These are phyloP conservation scores for Drosophila nigromelanica DNA, from an alignment of 1,140 invertebrate genomes.

Conservation along the genomic window DNA sequence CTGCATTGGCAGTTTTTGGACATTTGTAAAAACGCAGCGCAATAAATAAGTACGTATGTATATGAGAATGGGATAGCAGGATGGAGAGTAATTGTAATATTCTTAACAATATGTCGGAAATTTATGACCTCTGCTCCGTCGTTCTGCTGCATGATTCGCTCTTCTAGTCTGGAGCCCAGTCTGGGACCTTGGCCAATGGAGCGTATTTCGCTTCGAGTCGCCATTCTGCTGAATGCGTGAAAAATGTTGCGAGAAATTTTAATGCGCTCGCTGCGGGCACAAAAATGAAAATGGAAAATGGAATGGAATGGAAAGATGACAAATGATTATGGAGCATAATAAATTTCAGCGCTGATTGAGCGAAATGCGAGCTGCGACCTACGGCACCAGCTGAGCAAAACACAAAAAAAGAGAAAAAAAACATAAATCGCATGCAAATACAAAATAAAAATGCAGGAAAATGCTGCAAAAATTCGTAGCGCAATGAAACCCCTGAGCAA, in stretches of 20 bases:
- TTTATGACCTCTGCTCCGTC: slow-evolving; percentile 62
- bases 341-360: slow-evolving; percentile 77
- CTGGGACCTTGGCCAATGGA: slow-evolving; percentile 36
- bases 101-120: slow-evolving; percentile 77
- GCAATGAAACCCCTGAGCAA: slow-evolving; percentile 16
- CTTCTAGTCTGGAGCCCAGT: slow-evolving; percentile 8
- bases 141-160: slow-evolving; percentile 18
- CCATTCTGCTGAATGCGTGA: slow-evolving; percentile 73
- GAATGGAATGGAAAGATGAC: slow-evolving; percentile 68
- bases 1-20: slow-evolving; percentile 21
- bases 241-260: slow-evolving; percentile 80
- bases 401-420: slow-evolving; percentile 5
- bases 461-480: slow-evolving; percentile 22
- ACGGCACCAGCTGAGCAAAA: slow-evolving; percentile 25
- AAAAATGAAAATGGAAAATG: slow-evolving; percentile 64
- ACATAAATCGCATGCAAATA: slow-evolving; percentile 45
- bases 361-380: slow-evolving; percentile 52
- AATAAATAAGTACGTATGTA: slow-evolving; percentile 28
- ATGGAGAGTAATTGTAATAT: slow-evolving; percentile 69
- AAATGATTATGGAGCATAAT: slow-evolving; percentile 80
- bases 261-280: slow-evolving; percentile 74
- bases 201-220: slow-evolving; percentile 52
- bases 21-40: slow-evolving; percentile 25
- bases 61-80: background rate
- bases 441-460: slow-evolving; percentile 27